A percentile compares a stretch with the other conserved stretches of the same genome.
These are phyloP conservation scores for Acipenser ruthenus DNA, from an alignment of 2,797 vertebrate species.

Conservation along the genomic window DNA sequence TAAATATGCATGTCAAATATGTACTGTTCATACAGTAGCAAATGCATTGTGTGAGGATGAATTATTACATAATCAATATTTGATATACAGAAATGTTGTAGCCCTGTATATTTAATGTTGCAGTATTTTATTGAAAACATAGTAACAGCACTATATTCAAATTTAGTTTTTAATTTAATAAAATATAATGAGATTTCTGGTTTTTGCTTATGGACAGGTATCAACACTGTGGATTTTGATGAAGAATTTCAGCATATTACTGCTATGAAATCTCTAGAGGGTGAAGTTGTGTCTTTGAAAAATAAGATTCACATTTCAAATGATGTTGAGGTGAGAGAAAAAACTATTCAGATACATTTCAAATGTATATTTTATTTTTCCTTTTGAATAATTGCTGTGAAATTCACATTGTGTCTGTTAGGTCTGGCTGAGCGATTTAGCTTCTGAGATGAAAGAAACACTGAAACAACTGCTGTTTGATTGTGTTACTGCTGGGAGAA, in stretches of 20 bases:
- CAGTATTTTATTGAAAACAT: too few species aligned
- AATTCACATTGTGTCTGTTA: slow-evolving; percentile 37
- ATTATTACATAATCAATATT: too few species aligned
- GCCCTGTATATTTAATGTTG: too few species aligned
- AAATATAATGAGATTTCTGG: not conserved
- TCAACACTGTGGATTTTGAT: slow-evolving; percentile 90
- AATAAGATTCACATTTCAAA: slow-evolving; percentile 75
- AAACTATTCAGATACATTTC: not conserved
- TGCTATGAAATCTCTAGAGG: slow-evolving; percentile 89
- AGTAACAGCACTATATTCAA: too few species aligned
- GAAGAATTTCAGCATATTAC: slow-evolving; percentile 75
- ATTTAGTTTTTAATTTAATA: not conserved
- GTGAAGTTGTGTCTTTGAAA: slow-evolving; percentile 81
- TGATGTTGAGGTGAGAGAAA: slow-evolving; percentile 65
- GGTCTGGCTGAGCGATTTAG: slow-evolving; percentile 83
- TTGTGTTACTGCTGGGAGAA: slow-evolving; percentile 70
- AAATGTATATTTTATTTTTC: slow-evolving; percentile 1
- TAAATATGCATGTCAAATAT: not conserved
- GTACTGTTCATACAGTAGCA: too few species aligned
- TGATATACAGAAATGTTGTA: too few species aligned
- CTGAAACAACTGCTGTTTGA: slow-evolving; percentile 76
- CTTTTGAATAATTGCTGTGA: slow-evolving; percentile 9
- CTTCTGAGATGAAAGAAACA: slow-evolving; percentile 88
- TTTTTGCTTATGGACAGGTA: slow-evolving; percentile 55
- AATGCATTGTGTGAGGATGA: too few species aligned